phyloP scores from a whole-genome alignment of 2,797 vertebrate species.

The Chloroceryle amazona region DNA sequence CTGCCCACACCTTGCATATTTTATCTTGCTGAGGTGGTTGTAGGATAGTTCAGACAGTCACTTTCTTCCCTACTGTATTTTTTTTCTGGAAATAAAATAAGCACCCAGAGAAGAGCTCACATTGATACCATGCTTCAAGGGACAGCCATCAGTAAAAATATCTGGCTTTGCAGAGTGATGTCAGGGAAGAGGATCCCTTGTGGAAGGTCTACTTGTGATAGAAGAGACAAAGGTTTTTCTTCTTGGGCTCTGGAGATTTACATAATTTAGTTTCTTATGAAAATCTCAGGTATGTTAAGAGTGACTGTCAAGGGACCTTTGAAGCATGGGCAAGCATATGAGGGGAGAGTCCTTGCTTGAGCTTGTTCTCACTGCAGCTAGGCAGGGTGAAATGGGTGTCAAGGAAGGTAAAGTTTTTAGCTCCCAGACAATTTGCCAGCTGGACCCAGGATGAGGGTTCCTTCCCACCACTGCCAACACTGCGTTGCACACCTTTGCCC shows the following conservation, averaged over 20 bases:
- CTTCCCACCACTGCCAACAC: neutral
- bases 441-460: neutral
- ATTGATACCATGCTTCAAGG: neutral
- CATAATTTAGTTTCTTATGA: neutral
- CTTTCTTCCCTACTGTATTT: neutral
- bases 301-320: fast-evolving
- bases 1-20: neutral
- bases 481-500: neutral
- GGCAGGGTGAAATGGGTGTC: neutral
- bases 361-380: neutral
- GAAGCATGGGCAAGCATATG: neutral
- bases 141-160: neutral
- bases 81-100: neutral
- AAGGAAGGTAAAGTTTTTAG: neutral
- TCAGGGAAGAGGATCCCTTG: neutral
- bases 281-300: neutral
- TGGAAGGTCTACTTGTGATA: neutral
- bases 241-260: neutral
- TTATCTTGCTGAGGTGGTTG: neutral
- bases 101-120: neutral
- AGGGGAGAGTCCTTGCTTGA: neutral
- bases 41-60: neutral
- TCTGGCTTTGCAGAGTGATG: neutral
- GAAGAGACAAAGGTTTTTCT: neutral
- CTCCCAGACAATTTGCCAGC: neutral